These are phyloP conservation scores for Aotus griseimembra DNA, from an alignment of 2,797 vertebrate genomes.

Conservation along the genomic window DNA sequence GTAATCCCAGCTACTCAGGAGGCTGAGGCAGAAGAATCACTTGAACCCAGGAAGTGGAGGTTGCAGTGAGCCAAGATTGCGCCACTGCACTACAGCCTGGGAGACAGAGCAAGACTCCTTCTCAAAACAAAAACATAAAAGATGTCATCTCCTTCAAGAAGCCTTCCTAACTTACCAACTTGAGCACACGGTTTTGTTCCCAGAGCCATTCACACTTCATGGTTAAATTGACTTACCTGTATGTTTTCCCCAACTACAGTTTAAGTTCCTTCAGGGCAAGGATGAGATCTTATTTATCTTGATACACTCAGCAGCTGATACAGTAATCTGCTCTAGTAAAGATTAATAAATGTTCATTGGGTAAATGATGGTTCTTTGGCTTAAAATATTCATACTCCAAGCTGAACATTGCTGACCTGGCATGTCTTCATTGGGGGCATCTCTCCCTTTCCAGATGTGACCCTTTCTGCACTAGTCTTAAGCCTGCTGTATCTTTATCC, in stretches of 20 bases:
- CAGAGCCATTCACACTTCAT: neutral
- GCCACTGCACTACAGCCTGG: too few relatives aligned
- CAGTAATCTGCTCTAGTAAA: neutral
- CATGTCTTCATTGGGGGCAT: neutral
- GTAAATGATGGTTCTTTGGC: neutral
- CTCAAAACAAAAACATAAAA: neutral
- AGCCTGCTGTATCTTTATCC: neutral
- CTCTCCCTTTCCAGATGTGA: neutral
- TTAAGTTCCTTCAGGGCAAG: neutral
- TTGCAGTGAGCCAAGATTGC: too few relatives aligned
- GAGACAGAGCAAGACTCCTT: too few relatives aligned
- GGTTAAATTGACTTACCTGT: neutral
- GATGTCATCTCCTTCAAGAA: neutral
- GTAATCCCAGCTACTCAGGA: too few relatives aligned
- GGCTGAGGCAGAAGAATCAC: too few relatives aligned
- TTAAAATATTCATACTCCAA: neutral
- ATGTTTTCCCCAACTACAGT: neutral
- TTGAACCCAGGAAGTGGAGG: too few relatives aligned
- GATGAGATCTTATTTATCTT: neutral
- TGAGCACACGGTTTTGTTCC: neutral
- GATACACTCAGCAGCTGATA: neutral
- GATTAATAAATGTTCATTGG: neutral
- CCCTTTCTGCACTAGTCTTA: neutral
- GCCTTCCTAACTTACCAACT: constrained; percentile 6
- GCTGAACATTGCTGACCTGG: neutral